These are phyloP conservation scores for Dermatemys mawii DNA, from an alignment of 2,113 vertebrate genomes.

Conservation along the genomic window DNA sequence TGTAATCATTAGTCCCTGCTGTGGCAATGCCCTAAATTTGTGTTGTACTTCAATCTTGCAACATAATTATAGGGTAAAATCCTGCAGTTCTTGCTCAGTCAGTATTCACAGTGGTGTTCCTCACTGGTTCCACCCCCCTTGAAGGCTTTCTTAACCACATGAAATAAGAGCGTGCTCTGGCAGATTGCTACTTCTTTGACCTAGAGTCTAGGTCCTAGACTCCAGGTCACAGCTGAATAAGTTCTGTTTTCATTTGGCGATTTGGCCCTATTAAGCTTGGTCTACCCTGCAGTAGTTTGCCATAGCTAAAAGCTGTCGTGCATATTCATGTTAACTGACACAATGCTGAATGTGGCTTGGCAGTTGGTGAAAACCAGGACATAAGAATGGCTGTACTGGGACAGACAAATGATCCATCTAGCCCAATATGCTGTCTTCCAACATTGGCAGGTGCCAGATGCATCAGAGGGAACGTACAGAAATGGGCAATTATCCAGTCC, in stretches of 20 bases:
- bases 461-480: not conserved
- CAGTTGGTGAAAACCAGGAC: not conserved
- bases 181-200: not conserved
- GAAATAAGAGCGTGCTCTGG: not conserved
- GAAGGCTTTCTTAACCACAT: not conserved
- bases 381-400: not conserved
- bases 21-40: not conserved
- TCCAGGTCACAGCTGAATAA: not conserved
- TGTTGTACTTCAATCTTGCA: not conserved
- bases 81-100: rapidly evolving
- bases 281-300: constrained; percentile 11
- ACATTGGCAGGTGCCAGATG: not conserved
- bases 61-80: not conserved
- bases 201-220: not conserved
- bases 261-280: not conserved
- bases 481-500: not conserved
- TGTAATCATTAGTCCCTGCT: not conserved
- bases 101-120: not conserved
- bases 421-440: not conserved
- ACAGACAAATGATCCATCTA: not conserved
- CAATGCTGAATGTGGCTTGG: not conserved
- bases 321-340: not conserved
- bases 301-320: not conserved
- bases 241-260: not conserved
- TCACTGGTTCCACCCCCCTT: not conserved